Conservation (phyloP, 2,113 vertebrate genomes). For the Cacatua alba region DNA sequence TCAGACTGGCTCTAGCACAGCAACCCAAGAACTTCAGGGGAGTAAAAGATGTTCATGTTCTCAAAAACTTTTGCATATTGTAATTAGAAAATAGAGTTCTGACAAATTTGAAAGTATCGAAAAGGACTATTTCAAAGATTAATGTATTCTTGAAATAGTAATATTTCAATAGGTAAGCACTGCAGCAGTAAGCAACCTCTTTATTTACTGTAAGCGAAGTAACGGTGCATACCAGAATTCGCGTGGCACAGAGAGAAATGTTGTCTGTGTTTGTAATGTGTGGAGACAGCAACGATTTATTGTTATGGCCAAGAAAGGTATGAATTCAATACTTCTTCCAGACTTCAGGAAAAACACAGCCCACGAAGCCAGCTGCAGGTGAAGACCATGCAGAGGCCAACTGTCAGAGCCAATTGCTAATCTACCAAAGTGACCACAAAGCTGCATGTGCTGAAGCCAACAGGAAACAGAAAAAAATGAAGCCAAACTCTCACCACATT, state of each 20-base stretch:
- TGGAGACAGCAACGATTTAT: not conserved
- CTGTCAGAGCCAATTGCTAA: fast-evolving
- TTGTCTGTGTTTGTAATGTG: not conserved
- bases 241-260: not conserved
- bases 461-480: not conserved
- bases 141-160: not conserved
- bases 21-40: not conserved
- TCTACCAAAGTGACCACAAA: not conserved
- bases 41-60: not conserved
- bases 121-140: not conserved
- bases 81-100: not conserved
- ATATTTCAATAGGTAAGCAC: not conserved
- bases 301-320: not conserved
- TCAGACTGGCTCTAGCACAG: not conserved
- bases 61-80: not conserved
- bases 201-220: not conserved
- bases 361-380: not conserved
- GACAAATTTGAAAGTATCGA: not conserved
- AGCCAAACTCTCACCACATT: not conserved
- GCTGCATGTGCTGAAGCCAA: not conserved
- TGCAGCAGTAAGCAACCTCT: not conserved
- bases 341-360: not conserved
- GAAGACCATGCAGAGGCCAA: fast-evolving
- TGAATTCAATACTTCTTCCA: not conserved
- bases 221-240: not conserved